These are phyloP conservation scores for Catocala nupta DNA, from an alignment of 2,888 invertebrate genomes.

Conservation along the genomic window DNA sequence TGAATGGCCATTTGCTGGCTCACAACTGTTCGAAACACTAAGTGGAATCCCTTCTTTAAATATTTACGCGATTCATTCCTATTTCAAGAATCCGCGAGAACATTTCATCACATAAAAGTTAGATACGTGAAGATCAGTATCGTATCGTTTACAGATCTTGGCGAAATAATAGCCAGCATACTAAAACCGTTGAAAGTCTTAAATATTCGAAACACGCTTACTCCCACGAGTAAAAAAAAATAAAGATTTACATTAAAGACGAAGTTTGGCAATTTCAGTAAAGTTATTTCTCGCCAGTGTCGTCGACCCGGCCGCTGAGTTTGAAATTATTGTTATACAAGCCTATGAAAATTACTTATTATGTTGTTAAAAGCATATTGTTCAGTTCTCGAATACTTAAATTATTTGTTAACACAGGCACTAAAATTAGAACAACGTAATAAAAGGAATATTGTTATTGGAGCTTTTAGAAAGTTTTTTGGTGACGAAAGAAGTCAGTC, in stretches of 20 bases:
- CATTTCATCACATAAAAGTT: neutral
- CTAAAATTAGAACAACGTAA: conserved; percentile 1
- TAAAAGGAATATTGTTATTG: neutral
- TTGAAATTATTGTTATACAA: conserved; percentile 37
- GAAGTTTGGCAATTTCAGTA: conserved; percentile 40
- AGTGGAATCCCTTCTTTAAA: too few species aligned
- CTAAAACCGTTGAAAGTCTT: conserved; percentile 13
- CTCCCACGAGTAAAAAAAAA: conserved; percentile 27
- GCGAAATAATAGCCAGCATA: conserved; percentile 16
- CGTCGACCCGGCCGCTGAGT: conserved; percentile 17
- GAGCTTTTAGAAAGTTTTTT: too few species aligned
- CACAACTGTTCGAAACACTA: too few species aligned
- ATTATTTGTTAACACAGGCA: conserved; percentile 7
- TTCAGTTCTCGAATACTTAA: conserved; percentile 9
- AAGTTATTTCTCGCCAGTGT: conserved; percentile 30
- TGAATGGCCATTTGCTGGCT: too few species aligned
- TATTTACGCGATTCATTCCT: too few species aligned
- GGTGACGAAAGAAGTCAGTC: too few species aligned
- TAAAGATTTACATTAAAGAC: conserved; percentile 31
- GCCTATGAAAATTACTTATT: conserved; percentile 34
- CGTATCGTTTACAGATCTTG: conserved; percentile 14
- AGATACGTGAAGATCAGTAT: neutral
- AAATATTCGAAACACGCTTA: conserved; percentile 26
- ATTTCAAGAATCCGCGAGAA: too few species aligned
- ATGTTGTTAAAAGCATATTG: conserved; percentile 24